Evolutionary conservation across 2,888 invertebrate genomes (phyloP), one percentile per base, ranked within the genome.

Genomic region (Zaprionus obscuricornis): DNA sequence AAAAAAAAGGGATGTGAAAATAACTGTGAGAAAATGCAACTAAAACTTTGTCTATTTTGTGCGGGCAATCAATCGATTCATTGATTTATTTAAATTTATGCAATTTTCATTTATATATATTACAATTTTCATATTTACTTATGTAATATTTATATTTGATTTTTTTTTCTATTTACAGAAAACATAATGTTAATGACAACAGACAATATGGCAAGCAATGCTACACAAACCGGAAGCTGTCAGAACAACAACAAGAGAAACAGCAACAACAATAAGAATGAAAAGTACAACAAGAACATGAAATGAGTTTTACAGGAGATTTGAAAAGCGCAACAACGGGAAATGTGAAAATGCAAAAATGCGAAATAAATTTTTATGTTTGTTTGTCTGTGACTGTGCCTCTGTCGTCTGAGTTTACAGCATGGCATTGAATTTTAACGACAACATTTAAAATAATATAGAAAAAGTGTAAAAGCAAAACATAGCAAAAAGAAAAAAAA

Each of bases 361-460:
- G 70, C 68, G 71, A 66, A 73, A 73, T 84, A 75, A 82, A 84
- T 71, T 71, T 79, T 69, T 81, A 78, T 59, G 83, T 74, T 69
- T 67, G 68, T 68, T 70, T 66, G 71, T 40, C n/a, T n/a, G n/a
- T n/a, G n/a, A n/a, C n/a, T n/a, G n/a, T n/a, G n/a, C n/a, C n/a
- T n/a, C n/a, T n/a, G n/a, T n/a, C n/a, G n/a, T n/a, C n/a, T n/a
- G n/a, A n/a, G n/a, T n/a, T n/a, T n/a, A n/a, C n/a, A n/a, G n/a
- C 33, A 27, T 29, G 58, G 65, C 71, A 66, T 65, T 76, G 65
- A 71, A 69, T 65, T 75, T 78, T 85, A 60, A 81, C 68, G 81
- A 78, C 70, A 60, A 36, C 62, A 69, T 78, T 78, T 78, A 82
- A 78, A 82, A 82, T 82, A 78, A 78, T 82, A 66, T 59, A 42